A percentile compares a stretch with the other conserved stretches of the same genome.
These are phyloP conservation scores for Tachina fera DNA, from an alignment of 2,888 invertebrate genomes.

Conservation along the genomic window DNA sequence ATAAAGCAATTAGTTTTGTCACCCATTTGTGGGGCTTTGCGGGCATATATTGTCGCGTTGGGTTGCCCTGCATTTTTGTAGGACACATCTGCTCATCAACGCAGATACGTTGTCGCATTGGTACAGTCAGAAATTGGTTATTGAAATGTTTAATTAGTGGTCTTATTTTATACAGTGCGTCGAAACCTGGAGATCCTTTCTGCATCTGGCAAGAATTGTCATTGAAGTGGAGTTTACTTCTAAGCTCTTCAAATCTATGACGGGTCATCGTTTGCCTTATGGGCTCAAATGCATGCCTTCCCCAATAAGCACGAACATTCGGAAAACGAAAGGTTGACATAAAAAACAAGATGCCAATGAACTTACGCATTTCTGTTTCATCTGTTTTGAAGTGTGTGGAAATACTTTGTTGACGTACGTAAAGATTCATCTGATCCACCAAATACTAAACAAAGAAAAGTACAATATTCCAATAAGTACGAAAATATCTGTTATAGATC, in stretches of 20 bases:
- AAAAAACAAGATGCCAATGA: slow-evolving; percentile 4
- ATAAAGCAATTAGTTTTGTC: slow-evolving; percentile 13
- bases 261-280: slow-evolving; percentile 9
- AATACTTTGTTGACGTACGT: slow-evolving; percentile 19
- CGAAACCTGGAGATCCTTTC: slow-evolving; percentile 3
- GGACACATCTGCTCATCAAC: background rate
- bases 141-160: background rate
- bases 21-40: slow-evolving; percentile 12
- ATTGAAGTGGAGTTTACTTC: slow-evolving; percentile 4
- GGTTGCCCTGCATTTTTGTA: background rate
- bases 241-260: slow-evolving; percentile 6
- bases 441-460: slow-evolving; percentile 9
- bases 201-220: background rate
- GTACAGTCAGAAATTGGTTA: background rate
- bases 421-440: slow-evolving; percentile 1
- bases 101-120: background rate
- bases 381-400: slow-evolving; percentile 17
- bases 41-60: background rate
- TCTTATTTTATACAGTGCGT: background rate
- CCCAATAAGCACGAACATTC: slow-evolving; percentile 1
- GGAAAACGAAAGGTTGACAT: slow-evolving; percentile 23
- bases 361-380: slow-evolving; percentile 7
- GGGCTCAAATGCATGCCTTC: background rate
- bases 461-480: slow-evolving; percentile 8
- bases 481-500: background rate